Conservation (phyloP, 2,797 vertebrate species). For the Gouania willdenowi region DNA sequence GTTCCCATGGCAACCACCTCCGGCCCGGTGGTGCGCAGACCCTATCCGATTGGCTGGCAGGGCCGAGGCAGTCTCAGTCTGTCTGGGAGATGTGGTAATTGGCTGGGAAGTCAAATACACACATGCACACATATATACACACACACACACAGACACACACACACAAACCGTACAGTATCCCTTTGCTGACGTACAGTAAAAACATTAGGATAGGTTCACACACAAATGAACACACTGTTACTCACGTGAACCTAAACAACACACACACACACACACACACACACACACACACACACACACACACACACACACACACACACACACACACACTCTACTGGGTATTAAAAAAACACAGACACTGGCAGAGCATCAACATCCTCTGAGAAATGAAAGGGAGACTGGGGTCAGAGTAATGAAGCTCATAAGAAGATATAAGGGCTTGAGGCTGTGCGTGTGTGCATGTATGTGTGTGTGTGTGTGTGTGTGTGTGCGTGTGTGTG, state of each 20-base stretch:
- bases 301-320: constrained; percentile 41
- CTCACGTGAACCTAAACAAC: constrained; percentile 40
- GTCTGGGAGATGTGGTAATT: constrained; percentile 83
- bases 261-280: constrained; percentile 29
- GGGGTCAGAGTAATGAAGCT: constrained; percentile 71
- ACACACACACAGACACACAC: constrained; percentile 8
- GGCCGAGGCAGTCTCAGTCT: constrained; percentile 75
- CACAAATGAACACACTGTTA: constrained; percentile 32
- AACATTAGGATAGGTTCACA: constrained; percentile 8
- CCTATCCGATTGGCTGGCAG: constrained; percentile 76
- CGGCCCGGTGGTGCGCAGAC: constrained; percentile 70
- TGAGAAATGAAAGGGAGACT: constrained; percentile 59
- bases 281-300: constrained; percentile 36
- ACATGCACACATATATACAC: constrained; percentile 24
- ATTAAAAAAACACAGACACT: constrained; percentile 14
- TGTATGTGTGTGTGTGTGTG: constrained; percentile 16
- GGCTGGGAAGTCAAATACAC: constrained; percentile 69
- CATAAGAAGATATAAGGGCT: constrained; percentile 50
- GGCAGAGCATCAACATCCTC: constrained; percentile 45
- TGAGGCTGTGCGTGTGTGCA: constrained; percentile 38
- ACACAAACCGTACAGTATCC: background rate
- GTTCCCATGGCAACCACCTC: constrained; percentile 82
- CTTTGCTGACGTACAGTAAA: constrained; percentile 2
- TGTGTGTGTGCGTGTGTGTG: constrained; percentile 11
- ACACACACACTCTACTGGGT: constrained; percentile 27